phyloP scores from a whole-genome alignment of 2,888 invertebrate genomes.

The Doris montereyensis region DNA sequence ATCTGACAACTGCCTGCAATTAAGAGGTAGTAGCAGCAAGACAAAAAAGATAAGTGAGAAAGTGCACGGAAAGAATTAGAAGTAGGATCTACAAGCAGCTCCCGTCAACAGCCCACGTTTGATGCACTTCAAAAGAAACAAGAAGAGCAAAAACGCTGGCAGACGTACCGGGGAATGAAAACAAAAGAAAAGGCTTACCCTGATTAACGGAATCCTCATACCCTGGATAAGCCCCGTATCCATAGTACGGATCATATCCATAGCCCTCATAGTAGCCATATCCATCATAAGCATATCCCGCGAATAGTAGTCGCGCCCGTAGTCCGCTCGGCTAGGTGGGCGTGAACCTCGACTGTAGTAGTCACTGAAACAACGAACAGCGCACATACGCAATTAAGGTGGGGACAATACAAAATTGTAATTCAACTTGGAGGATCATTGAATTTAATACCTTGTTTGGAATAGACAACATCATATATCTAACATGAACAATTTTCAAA shows the following conservation, averaged over 20 bases:
- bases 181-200: background rate
- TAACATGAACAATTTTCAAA: no score
- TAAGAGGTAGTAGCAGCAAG: no score
- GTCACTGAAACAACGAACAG: slow-evolving; percentile 29
- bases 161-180: background rate
- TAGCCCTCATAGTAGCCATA: slow-evolving; percentile 52
- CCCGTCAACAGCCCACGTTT: background rate
- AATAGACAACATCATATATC: no score
- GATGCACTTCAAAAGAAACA: background rate
- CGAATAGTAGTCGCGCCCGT: slow-evolving; percentile 47
- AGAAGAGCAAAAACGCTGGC: background rate
- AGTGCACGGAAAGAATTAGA: no score
- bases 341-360: slow-evolving; percentile 42
- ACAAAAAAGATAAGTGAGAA: no score
- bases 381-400: no score
- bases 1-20: no score
- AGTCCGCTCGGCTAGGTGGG: slow-evolving; percentile 44
- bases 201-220: slow-evolving; percentile 22
- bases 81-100: no score
- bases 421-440: no score
- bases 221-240: slow-evolving; percentile 39
- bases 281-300: slow-evolving; percentile 47
- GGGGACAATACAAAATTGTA: no score
- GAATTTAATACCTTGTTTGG: no score
- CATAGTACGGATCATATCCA: slow-evolving; percentile 50